Evolutionary conservation across 2,888 invertebrate genomes (phyloP).

Genomic region (Dynastes hyllus): DNA sequence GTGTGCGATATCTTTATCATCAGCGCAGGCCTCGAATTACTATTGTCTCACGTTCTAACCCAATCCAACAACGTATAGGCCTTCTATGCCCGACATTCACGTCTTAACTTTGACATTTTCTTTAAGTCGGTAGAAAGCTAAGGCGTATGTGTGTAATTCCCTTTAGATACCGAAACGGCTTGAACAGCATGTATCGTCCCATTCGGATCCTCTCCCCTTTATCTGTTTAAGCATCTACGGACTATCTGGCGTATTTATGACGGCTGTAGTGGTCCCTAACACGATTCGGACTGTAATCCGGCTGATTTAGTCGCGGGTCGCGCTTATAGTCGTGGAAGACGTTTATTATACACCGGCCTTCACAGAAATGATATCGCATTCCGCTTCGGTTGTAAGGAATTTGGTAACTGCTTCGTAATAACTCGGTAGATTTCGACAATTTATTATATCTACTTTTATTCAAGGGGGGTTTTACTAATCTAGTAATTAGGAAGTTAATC

Average conservation of each 20-base stretch:
- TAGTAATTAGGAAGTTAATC: no score
- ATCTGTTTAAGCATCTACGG: constrained; percentile 23
- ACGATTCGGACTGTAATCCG: constrained; percentile 14
- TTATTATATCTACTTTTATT: no score
- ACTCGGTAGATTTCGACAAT: no score
- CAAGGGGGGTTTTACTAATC: no score
- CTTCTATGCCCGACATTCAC: background rate
- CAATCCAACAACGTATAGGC: no score
- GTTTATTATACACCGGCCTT: background rate
- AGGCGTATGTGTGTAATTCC: background rate
- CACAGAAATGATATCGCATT: constrained; percentile 4
- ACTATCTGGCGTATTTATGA: constrained; percentile 19
- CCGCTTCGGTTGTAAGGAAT: no score
- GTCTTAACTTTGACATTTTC: background rate
- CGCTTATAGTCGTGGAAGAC: background rate
- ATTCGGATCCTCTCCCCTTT: background rate
- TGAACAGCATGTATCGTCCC: no score
- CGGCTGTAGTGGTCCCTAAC: constrained; percentile 25
- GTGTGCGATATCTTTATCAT: background rate
- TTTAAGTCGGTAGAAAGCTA: background rate
- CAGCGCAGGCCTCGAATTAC: background rate
- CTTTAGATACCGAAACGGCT: background rate
- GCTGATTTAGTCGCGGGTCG: background rate
- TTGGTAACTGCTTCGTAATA: no score
- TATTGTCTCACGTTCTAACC: background rate